Base-by-base conservation (phyloP, 2,113 vertebrate genomes). In the Macquaria ambigua region DNA sequence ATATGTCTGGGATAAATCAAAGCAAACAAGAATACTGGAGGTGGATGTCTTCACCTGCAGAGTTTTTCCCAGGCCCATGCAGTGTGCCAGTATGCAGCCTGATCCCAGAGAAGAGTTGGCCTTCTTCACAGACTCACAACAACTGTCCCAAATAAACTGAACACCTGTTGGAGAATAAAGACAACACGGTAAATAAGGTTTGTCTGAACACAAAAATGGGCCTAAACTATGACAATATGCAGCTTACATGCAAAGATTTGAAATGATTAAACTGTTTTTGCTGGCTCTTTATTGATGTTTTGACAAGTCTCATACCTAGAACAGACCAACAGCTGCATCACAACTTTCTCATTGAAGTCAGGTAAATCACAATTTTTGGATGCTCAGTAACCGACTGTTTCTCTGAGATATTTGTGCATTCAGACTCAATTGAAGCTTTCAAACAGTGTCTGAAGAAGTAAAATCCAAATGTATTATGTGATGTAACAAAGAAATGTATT, bases 111-210 rank as follows among this genome's bases (percentile, higher is more conserved):
- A 95, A 3, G 97, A 96, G 93, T 97, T 98, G 39, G 97, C 96
- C 94, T 97, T 99, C 92, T 96, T 97, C 61, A 99, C 94, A 87
- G 98, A 98, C 90, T 99, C 98, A 95, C 98, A 99, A 56, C 98
- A 99, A 83, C 96, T 97, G 95, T 99, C 97, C 98, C 98, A 99
- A 94, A 99, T 98, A 92, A 99, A 99, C 92, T 98, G 97, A 84
- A 99, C 97, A 90, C 98, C 98, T 99, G 91, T 82, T 18, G 21
- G 37, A 58, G n/a, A 74, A 72, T 1, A 48, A 74, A 58, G 25
- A 75, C 8, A 48, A 37, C 8, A 48, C 0, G 1, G 15, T 37
- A 2, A 61, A 18, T 34, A 39, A 1, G 4, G 31, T 73, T 64
- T 5, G 12, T 18, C 20, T 12, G 8, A 50, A 43, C 43, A 76